phyloP scores from a whole-genome alignment of 2,113 vertebrate species.

The Apodemus speciosus region DNA sequence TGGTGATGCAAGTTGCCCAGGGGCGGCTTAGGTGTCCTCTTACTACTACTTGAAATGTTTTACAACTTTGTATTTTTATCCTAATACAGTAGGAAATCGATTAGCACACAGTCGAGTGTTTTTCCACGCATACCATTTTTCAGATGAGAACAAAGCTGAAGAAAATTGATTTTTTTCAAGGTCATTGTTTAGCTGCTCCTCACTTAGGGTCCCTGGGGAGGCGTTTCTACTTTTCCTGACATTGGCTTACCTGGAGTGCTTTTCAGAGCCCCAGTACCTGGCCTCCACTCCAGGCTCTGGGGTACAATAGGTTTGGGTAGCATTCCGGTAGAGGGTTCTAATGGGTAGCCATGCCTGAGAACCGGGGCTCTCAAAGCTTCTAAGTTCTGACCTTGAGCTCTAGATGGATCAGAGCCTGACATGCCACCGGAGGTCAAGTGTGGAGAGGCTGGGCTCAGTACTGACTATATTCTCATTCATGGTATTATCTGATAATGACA shows the following conservation, averaged over 20 bases:
- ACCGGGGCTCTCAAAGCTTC: not conserved
- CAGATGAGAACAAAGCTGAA: slow-evolving; percentile 12
- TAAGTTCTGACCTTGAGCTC: not conserved
- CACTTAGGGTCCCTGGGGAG: not conserved
- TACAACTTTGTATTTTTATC: slow-evolving; percentile 11
- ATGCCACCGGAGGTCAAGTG: not conserved
- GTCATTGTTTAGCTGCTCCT: not conserved
- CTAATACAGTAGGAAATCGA: not conserved
- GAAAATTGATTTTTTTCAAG: slow-evolving; percentile 54
- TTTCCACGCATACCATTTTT: not conserved
- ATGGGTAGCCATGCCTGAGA: not conserved
- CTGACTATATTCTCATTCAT: not conserved
- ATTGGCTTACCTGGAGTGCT: not conserved
- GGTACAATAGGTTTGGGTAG: not conserved
- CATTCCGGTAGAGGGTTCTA: not conserved
- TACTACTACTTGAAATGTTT: slow-evolving; percentile 38
- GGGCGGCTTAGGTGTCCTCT: not conserved
- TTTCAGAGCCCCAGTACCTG: not conserved
- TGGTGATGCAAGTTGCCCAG: not conserved
- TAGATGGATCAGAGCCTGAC: not conserved
- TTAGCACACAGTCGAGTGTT: not conserved
- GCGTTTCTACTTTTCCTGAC: not conserved
- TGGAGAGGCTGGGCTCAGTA: not conserved
- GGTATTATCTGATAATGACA: not conserved
- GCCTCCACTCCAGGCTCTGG: not conserved